Percentiles rank a stretch among this genome's conserved stretches.
These are phyloP conservation scores for Diorhabda elongata DNA, from an alignment of 1,140 invertebrate genomes.

Conservation along the genomic window DNA sequence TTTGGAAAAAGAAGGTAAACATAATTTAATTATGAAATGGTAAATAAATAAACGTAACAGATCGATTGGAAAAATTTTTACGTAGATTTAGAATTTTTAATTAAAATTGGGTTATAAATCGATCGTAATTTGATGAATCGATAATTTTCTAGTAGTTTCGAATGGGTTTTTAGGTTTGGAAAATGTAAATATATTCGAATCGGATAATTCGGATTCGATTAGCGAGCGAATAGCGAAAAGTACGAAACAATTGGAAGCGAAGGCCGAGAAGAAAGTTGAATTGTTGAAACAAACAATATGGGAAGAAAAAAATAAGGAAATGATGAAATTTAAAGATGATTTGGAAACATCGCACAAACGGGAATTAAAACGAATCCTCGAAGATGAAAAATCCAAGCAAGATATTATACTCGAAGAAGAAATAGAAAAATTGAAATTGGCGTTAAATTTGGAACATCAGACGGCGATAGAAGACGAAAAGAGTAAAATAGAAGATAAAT, in stretches of 20 bases:
- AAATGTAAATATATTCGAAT: slow-evolving; percentile 28
- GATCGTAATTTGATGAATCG: no score
- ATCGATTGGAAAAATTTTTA: no score
- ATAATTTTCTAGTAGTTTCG: no score
- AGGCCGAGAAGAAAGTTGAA: slow-evolving; percentile 52
- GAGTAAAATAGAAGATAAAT: slow-evolving; percentile 45
- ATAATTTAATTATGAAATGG: no score
- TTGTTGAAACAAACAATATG: slow-evolving; percentile 41
- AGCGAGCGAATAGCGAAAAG: slow-evolving; percentile 39
- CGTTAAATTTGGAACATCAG: slow-evolving; percentile 46
- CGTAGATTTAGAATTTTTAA: no score
- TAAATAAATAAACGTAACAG: no score
- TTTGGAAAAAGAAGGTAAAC: slow-evolving; percentile 43
- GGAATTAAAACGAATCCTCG: slow-evolving; percentile 53
- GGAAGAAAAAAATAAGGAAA: slow-evolving; percentile 45
- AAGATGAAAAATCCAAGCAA: slow-evolving; percentile 47
- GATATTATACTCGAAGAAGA: slow-evolving; percentile 45
- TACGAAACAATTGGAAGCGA: slow-evolving; percentile 49
- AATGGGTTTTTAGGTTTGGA: slow-evolving; percentile 21
- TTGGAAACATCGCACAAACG: slow-evolving; percentile 52
- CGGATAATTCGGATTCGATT: slow-evolving; percentile 28
- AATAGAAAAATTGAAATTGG: slow-evolving; percentile 46
- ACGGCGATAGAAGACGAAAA: slow-evolving; percentile 47
- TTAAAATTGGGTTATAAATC: no score
- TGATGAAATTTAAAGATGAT: slow-evolving; percentile 45